Conservation (phyloP, 2,113 vertebrate genomes). For the Damaliscus lunatus region DNA sequence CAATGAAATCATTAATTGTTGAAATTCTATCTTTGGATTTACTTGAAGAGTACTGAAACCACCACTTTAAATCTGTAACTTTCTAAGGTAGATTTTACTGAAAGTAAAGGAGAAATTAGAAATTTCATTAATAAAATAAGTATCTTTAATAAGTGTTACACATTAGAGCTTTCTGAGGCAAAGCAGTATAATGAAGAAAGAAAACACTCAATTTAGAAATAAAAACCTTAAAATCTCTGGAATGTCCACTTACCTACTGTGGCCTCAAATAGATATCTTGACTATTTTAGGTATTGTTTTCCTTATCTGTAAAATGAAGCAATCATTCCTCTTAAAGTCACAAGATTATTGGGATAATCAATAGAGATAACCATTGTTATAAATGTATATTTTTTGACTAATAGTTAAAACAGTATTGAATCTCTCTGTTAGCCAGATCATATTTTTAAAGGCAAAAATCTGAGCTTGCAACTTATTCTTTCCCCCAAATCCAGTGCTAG, state of each 20-base stretch:
- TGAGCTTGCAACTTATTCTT: neutral
- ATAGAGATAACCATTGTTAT: neutral
- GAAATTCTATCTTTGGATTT: neutral
- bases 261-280: neutral
- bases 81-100: neutral
- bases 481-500: neutral
- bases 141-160: neutral
- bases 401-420: neutral
- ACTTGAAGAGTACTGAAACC: neutral
- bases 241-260: neutral
- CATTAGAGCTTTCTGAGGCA: neutral
- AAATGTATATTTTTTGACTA: neutral
- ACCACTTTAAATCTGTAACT: neutral
- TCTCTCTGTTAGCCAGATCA: neutral
- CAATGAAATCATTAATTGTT: neutral
- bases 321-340: neutral
- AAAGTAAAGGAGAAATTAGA: neutral
- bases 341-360: neutral
- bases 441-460: conserved; percentile 6
- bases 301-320: neutral
- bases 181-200: neutral
- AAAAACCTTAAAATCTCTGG: neutral
- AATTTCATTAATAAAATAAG: neutral
- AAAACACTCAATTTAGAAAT: neutral
- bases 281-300: neutral